Evolutionary conservation across 1,140 invertebrate genomes (phyloP), one percentile per base, ranked within the genome.

Genomic region (Leptonema lineaticorne): DNA sequence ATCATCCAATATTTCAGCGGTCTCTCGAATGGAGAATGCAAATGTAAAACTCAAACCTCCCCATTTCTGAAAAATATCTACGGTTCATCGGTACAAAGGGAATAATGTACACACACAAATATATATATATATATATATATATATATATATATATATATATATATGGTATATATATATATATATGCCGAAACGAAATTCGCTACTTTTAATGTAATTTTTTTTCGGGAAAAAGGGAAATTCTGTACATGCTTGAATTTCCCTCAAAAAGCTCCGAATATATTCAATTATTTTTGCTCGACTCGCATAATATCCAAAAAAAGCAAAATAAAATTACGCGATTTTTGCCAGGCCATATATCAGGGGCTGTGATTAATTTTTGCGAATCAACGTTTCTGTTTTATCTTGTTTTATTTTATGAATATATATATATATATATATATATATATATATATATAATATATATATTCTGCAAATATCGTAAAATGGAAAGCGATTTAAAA

Each of bases 151-250:
- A n/a, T n/a, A n/a, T n/a, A n/a, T n/a, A n/a, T n/a, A n/a, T n/a
- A n/a, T n/a, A n/a, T n/a, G n/a, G n/a, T n/a, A n/a, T n/a, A n/a
- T n/a, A n/a, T n/a, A n/a, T n/a, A n/a, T n/a, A n/a, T n/a, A n/a
- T n/a, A n/a, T n/a, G 24, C 8, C 20, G 24, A 24, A 53, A 24
- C 50, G 50, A 53, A 53, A 53, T 53, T 53, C 50, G 50, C 20
- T 53, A 53, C 50, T 53, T 53, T 53, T 53, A 53, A 53, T 53
- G 50, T 53, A 53, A 53, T 53, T 26, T 53, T 53, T 53, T 41
- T 41, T 41, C 9, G 3, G 1, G n/a, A 53, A 48, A 53, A 53
- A 26, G 27, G 50, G 9, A 53, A 53, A 53, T 53, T 53, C 50
- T 26, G 50, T 53, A 53, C 50, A 53, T 53, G 50, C 50, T 53